Evolutionary conservation across 92 coral and sea anemone species (phyloP).

Genomic region (Palythoa grandis): DNA sequence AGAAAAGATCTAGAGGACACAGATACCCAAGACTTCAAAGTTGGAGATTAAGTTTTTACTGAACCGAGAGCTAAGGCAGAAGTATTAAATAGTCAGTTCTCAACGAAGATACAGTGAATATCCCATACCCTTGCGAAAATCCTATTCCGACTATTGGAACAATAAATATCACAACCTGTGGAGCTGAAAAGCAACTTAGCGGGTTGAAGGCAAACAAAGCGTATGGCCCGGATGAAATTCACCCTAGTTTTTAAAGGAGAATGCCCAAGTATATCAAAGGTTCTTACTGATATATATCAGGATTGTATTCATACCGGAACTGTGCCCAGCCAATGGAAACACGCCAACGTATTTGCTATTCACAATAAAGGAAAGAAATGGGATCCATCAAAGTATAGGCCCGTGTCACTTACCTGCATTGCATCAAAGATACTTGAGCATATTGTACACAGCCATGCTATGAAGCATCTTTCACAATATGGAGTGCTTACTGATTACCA

Average conservation of each 20-base stretch:
- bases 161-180: not conserved
- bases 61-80: conserved; percentile 34
- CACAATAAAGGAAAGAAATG: not conserved
- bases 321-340: not conserved
- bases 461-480: conserved; percentile 39
- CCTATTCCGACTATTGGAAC: conserved; percentile 4
- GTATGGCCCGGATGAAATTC: not conserved
- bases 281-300: not conserved
- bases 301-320: not conserved
- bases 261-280: not conserved
- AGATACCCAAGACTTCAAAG: conserved; percentile 13
- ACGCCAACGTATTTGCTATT: not conserved
- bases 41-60: conserved; percentile 21
- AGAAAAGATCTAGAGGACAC: not conserved
- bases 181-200: conserved; percentile 21
- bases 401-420: no score
- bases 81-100: conserved; percentile 36
- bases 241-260: not conserved
- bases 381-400: not conserved
- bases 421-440: conserved; percentile 48
- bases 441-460: conserved; percentile 27
- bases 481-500: conserved; percentile 21
- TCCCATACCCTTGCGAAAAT: not conserved
- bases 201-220: not conserved
- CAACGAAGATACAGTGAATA: conserved; percentile 7